Evolutionary conservation across 2,888 invertebrate species (phyloP).

Genomic region (Eristalis intricaria): DNA sequence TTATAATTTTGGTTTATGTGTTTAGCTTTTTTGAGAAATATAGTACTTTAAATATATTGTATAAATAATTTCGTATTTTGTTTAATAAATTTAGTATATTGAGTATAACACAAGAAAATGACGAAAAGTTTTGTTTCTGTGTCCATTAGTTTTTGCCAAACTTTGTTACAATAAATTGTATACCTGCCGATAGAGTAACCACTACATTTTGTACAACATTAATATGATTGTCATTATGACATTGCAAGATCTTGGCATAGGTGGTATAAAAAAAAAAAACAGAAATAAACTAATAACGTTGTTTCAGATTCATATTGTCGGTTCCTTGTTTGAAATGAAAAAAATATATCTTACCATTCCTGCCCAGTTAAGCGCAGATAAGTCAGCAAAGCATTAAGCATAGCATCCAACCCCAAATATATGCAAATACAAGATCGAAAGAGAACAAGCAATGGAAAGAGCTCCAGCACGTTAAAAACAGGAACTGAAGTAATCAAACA

Average conservation of each 20-base stretch:
- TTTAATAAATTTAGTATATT: slow-evolving; percentile 65
- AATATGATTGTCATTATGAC: too few relatives aligned
- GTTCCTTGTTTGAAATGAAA: neutral
- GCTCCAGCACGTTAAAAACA: too few relatives aligned
- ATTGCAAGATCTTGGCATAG: too few relatives aligned
- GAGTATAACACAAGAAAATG: slow-evolving; percentile 66
- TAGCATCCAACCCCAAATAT: neutral
- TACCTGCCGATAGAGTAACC: too few relatives aligned
- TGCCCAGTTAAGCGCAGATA: neutral
- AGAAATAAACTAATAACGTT: neutral
- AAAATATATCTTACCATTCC: neutral
- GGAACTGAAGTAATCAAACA: too few relatives aligned
- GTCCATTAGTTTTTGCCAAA: neutral
- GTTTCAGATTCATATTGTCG: neutral
- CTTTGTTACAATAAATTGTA: too few relatives aligned
- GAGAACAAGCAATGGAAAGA: too few relatives aligned
- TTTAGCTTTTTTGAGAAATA: slow-evolving; percentile 64
- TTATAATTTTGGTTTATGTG: slow-evolving; percentile 62
- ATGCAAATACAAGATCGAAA: neutral
- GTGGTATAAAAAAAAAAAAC: too few relatives aligned
- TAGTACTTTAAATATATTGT: slow-evolving; percentile 65
- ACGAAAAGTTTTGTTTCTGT: slow-evolving; percentile 52
- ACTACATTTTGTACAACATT: too few relatives aligned
- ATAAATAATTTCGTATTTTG: slow-evolving; percentile 65
- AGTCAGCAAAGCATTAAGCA: neutral